Evolutionary conservation across 2,888 invertebrate species (phyloP), one percentile per base, ranked within the genome.

Genomic region (Candidula unifasciata): DNA sequence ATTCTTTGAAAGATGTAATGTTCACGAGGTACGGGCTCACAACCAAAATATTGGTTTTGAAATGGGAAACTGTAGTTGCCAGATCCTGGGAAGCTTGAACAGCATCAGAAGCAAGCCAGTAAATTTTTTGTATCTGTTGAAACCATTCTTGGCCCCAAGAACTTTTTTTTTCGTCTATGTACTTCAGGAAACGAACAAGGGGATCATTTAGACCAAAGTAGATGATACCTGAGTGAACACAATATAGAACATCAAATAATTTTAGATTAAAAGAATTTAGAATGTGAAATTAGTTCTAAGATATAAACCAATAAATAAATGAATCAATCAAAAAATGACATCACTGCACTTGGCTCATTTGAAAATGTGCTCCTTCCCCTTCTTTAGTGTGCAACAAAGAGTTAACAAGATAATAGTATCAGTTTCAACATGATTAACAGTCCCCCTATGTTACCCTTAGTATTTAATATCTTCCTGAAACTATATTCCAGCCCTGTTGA

Each of bases 141-240:
- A 3, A 6, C 35, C 35, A 27, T 10, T 13, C 54, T 16, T 16
- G 37, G 2, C 30, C 27, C 83, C 83, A 83, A 2, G 1, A 54
- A n/a, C 13, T 30, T 54, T 57, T 52, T 27, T 37, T 54, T 16
- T 21, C 1, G 13, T 77, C 30, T 3, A 85, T 76, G 27, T 74
- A 84, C 57, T 78, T 27, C 66, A 89, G 80, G 78, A 91, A 83
- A 44, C 37, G 64, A 27, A 35, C 37, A n/a, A 87, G 88, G 2
- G 82, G 68, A 3, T 57, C 78, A 60, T 84, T 54, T 6, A 85
- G 84, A 6, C 91, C 92, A 76, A 91, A 89, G 84, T 89, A 91
- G 30, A 92, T 86, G 21, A 91, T 89, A 0, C 89, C 88, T 80
- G 71, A 71, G 18, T 69, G 69, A 69, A 33, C 1, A 35, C n/a